Evolutionary conservation across 1,140 invertebrate species (phyloP).

Genomic region (Diachasmimorpha longicaudata): DNA sequence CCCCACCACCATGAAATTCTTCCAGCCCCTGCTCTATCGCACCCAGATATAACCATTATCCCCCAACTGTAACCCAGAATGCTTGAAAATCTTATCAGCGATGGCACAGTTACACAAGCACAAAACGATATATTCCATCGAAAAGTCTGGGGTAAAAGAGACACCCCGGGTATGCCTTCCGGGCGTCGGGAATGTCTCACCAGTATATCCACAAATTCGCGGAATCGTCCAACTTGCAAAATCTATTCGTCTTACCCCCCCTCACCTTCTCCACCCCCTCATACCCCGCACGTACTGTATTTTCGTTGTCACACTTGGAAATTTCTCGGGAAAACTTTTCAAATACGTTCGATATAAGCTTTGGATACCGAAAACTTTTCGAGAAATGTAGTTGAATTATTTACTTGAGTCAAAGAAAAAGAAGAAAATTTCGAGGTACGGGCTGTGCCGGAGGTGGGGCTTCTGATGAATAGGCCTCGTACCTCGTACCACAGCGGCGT

Average conservation of each 20-base stretch:
- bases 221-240: not conserved
- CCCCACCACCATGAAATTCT: not conserved
- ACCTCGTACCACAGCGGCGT: not conserved
- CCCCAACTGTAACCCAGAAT: not conserved
- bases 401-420: not conserved
- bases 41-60: not conserved
- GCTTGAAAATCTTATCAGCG: not conserved
- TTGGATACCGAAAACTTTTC: not conserved
- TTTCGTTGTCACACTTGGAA: constrained; percentile 6
- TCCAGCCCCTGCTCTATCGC: not conserved
- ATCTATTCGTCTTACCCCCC: not conserved
- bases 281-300: not conserved
- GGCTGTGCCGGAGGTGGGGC: not conserved
- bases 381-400: not conserved
- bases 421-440: not conserved
- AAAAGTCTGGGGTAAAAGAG: not conserved
- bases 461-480: not conserved
- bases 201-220: not conserved
- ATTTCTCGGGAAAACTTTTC: not conserved
- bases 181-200: not conserved
- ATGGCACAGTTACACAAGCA: constrained; percentile 8
- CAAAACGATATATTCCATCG: constrained; percentile 2
- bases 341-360: not conserved
- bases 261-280: not conserved
- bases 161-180: not conserved